Conservation (phyloP, 1,140 invertebrate genomes). For the Saxidomus purpurata region DNA sequence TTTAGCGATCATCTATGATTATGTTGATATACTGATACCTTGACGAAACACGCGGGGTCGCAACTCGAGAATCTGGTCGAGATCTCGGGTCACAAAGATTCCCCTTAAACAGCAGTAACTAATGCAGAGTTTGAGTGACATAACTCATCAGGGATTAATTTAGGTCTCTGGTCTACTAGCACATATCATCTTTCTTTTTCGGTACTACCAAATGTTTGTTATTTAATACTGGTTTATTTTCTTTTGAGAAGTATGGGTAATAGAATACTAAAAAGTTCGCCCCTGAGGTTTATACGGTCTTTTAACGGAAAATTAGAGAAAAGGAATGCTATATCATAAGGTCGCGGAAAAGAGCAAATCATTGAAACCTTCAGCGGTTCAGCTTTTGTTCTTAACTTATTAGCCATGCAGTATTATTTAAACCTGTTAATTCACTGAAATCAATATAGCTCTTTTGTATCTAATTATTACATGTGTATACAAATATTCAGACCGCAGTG, state of each 20-base stretch:
- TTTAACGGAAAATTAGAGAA: constrained; percentile 45
- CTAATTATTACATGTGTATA: background rate
- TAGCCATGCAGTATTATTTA: constrained; percentile 38
- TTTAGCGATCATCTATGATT: background rate
- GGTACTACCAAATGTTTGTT: constrained; percentile 33
- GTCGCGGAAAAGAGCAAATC: background rate
- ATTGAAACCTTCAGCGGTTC: constrained; percentile 2
- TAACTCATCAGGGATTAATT: constrained; percentile 16
- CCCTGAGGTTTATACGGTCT: constrained; percentile 17
- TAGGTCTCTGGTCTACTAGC: background rate
- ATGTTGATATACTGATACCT: background rate
- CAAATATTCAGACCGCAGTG: constrained; percentile 48
- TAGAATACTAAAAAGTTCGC: constrained; percentile 31
- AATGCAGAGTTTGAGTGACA: constrained; percentile 34
- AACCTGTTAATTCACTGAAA: constrained; percentile 53
- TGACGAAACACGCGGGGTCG: background rate
- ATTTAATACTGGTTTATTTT: constrained; percentile 16
- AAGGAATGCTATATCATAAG: constrained; percentile 20
- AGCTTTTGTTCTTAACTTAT: constrained; percentile 36
- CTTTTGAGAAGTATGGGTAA: background rate
- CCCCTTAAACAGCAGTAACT: background rate
- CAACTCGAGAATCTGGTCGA: background rate
- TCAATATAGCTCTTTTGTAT: constrained; percentile 9
- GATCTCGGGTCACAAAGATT: constrained; percentile 25
- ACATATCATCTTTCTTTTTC: background rate